These are phyloP conservation scores for Eumerus sabulonum DNA, from an alignment of 2,888 invertebrate species.

Conservation along the genomic window DNA sequence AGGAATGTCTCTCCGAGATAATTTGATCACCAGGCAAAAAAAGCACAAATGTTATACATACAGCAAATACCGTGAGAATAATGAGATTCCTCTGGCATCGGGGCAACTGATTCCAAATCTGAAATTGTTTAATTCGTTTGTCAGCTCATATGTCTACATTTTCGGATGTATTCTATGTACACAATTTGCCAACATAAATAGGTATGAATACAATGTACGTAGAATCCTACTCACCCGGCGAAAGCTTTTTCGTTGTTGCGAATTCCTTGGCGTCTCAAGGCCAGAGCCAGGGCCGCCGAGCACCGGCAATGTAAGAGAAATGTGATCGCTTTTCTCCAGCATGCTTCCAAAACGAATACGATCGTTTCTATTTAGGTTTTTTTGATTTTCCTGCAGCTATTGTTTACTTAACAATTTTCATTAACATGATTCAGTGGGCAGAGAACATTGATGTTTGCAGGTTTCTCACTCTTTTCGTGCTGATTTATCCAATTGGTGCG, in stretches of 20 bases:
- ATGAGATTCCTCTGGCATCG: constrained; percentile 89
- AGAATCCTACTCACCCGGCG: constrained; percentile 73
- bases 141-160: neutral
- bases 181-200: no score
- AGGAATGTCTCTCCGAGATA: constrained; percentile 65
- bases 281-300: constrained; percentile 68
- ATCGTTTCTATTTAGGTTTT: constrained; percentile 6
- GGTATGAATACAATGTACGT: constrained; percentile 3
- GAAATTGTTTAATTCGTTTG: constrained; percentile 56
- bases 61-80: constrained; percentile 82
- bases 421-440: constrained; percentile 27
- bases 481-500: no score
- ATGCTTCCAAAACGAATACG: constrained; percentile 24
- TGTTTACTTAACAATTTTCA: constrained; percentile 50
- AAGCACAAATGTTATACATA: constrained; percentile 82
- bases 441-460: constrained; percentile 11
- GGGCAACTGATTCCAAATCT: constrained; percentile 93
- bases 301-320: constrained; percentile 74
- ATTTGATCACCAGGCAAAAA: constrained; percentile 80
- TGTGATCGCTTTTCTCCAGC: constrained; percentile 75
- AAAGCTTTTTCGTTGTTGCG: constrained; percentile 74
- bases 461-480: neutral
- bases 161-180: neutral
- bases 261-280: constrained; percentile 62
- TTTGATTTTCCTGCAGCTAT: neutral